Evolutionary conservation across 2,113 vertebrate species (phyloP), one percentile per base, ranked within the genome.

Genomic region (Rallus limicola): DNA sequence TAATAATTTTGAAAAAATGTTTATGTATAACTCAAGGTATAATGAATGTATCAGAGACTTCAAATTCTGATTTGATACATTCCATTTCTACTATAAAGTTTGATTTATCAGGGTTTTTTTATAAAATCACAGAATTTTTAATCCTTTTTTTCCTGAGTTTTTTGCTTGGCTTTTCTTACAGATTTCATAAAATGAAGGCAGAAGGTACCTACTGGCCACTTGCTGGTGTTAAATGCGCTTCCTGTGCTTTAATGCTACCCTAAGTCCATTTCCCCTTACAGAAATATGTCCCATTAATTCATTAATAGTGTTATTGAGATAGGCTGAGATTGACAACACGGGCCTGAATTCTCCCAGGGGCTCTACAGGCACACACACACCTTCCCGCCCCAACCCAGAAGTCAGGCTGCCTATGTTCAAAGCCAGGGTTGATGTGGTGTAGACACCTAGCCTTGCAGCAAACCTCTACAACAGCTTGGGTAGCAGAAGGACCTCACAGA

Each of bases 361-460:
- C 3, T 81, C 28, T 48, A 3, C 3, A 38, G 44, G 44, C 17
- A 46, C 7, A 46, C 44, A 46, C 44, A 46, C 44, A 9, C 4
- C 3, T 9, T 18, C 3, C 8, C 78, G 7, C 5, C 3, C 38
- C 48, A 42, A 23, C 53, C 48, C 23, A 13, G 28, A 55, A 16
- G 6, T 40, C 55, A n/a, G 53, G 21, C 20, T 86, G 14, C 3
- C 18, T 26, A 20, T 36, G 42, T 50, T 44, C 31, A 44, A 20
- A 64, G 20, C 13, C 36, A 23, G 7, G 6, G 10, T 2, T n/a
- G 33, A 26, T 62, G 46, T 16, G 20, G 3, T 5, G 0, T 20
- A 29, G 16, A 20, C 31, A 24, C 29, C 5, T 10, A 10, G 63
- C 19, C 6, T 77, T 52, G 24, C 25, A 65, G 19, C 25, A 42